These are phyloP conservation scores for Phytoseiulus persimilis DNA, from an alignment of 2,888 invertebrate species.

Conservation along the genomic window DNA sequence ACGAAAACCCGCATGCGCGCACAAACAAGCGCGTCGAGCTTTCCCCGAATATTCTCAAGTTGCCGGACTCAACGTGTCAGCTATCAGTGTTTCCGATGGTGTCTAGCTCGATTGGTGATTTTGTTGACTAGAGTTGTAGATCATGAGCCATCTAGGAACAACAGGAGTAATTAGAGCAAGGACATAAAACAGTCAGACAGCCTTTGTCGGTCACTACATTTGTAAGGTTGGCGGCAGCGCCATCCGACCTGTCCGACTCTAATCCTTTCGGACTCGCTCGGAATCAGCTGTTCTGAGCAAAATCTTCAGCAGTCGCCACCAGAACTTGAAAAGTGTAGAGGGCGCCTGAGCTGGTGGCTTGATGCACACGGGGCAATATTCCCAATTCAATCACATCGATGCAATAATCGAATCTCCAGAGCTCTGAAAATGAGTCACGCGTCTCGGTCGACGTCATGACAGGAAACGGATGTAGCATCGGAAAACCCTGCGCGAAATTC, in stretches of 20 bases:
- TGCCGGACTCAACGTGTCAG: background rate
- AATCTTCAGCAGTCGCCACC: too few relatives aligned
- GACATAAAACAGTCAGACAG: background rate
- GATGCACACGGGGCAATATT: background rate
- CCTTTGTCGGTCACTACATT: background rate
- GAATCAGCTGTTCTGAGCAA: background rate
- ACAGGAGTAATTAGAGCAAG: background rate
- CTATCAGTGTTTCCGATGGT: background rate
- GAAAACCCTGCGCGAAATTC: background rate
- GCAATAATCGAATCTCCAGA: background rate
- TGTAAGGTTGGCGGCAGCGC: background rate
- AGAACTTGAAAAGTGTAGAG: too few relatives aligned
- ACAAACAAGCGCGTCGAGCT: background rate
- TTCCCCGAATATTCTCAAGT: background rate
- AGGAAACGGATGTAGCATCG: background rate
- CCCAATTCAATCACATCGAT: background rate
- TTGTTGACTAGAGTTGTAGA: background rate
- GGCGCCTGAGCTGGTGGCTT: background rate
- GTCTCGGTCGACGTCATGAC: background rate
- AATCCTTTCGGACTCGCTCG: background rate
- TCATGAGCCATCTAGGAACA: background rate
- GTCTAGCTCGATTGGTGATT: background rate
- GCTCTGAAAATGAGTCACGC: background rate
- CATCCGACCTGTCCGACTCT: background rate
- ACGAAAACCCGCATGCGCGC: too few relatives aligned